phyloP scores from a whole-genome alignment of 2,888 invertebrate species.

The Mactromeris polynyma region DNA sequence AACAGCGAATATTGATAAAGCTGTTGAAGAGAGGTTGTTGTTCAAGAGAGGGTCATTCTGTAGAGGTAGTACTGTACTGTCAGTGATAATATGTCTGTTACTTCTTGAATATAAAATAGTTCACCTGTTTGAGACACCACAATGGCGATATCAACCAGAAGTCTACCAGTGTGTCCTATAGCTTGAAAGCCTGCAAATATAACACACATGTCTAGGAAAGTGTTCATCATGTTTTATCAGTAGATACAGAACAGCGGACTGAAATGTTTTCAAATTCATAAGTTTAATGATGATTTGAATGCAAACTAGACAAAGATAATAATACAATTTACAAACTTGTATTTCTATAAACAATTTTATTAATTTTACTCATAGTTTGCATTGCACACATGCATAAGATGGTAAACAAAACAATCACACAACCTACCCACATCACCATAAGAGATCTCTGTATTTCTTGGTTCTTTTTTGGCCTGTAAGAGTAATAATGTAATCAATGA shows the following conservation, averaged over 20 bases:
- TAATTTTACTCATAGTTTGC: too few relatives aligned
- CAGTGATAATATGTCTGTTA: too few relatives aligned
- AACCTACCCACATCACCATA: slow-evolving; percentile 87
- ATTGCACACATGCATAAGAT: too few relatives aligned
- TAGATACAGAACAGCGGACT: too few relatives aligned
- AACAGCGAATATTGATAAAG: too few relatives aligned
- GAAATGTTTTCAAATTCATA: too few relatives aligned
- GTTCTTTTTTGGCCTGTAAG: slow-evolving; percentile 61
- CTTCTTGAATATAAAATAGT: slow-evolving; percentile 54
- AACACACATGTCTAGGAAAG: not conserved
- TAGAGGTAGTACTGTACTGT: too few relatives aligned
- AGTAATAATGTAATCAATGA: not conserved
- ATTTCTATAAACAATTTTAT: too few relatives aligned
- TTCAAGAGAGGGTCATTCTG: too few relatives aligned
- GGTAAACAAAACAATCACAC: not conserved
- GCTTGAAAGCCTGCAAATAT: slow-evolving; percentile 85
- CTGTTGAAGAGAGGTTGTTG: too few relatives aligned
- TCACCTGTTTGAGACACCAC: slow-evolving; percentile 87
- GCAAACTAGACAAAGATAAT: not conserved
- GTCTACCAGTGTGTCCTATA: slow-evolving; percentile 85
- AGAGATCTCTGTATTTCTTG: slow-evolving; percentile 79
- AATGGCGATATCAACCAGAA: slow-evolving; percentile 86
- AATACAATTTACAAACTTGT: not conserved
- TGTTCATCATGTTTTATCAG: too few relatives aligned
- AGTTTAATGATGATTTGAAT: not conserved